Evolutionary conservation across 2,888 invertebrate genomes (phyloP).

Genomic region (Phaedon cochleariae): DNA sequence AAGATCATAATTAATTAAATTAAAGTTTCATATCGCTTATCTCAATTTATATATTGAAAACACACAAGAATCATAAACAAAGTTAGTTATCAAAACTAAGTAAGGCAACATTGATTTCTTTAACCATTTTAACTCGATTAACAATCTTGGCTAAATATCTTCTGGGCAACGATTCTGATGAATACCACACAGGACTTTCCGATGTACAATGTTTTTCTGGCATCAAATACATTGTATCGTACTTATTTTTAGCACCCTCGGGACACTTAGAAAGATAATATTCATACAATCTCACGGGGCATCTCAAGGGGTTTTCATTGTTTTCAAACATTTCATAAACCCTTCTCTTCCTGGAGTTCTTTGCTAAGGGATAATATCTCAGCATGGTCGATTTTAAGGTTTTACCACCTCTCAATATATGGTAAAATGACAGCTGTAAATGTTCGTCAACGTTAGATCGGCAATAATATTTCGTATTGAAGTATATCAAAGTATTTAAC

Average conservation of each 20-base stretch:
- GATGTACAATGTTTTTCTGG: slow-evolving; percentile 89
- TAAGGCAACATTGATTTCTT: slow-evolving; percentile 35
- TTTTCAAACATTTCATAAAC: slow-evolving; percentile 69
- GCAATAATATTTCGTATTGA: slow-evolving; percentile 92
- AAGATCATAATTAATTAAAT: no score
- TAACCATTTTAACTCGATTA: slow-evolving; percentile 62
- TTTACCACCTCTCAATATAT: slow-evolving; percentile 84
- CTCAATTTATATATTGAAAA: no score
- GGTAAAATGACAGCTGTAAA: slow-evolving; percentile 84
- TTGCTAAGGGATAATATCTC: slow-evolving; percentile 51
- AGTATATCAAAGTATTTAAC: slow-evolving; percentile 88
- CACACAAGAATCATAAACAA: neutral
- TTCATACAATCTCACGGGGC: slow-evolving; percentile 92
- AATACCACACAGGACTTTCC: slow-evolving; percentile 92
- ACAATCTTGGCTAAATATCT: slow-evolving; percentile 85
- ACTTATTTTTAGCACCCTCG: slow-evolving; percentile 84
- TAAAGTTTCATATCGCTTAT: no score
- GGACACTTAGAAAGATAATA: slow-evolving; percentile 94
- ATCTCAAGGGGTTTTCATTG: slow-evolving; percentile 72
- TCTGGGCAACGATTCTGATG: slow-evolving; percentile 77
- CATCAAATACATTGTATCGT: slow-evolving; percentile 82
- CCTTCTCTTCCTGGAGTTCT: slow-evolving; percentile 61
- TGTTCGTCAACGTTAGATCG: slow-evolving; percentile 88
- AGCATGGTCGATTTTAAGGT: slow-evolving; percentile 47
- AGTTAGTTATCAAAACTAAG: slow-evolving; percentile 17